Evolutionary conservation across 2,888 invertebrate genomes (phyloP).

Genomic region (Xestia sexstrigata): DNA sequence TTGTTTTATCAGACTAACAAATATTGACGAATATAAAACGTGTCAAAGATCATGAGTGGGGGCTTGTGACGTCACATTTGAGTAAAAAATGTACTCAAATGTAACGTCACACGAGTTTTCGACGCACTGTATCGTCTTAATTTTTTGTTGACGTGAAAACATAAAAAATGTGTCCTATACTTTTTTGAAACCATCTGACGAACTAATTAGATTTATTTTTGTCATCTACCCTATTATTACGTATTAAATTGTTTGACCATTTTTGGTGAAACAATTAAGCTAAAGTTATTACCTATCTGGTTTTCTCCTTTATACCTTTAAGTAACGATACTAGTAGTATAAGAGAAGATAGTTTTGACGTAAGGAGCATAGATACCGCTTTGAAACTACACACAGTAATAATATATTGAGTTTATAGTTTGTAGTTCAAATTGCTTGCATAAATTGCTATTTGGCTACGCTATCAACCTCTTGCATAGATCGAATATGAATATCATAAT

Average conservation of each 20-base stretch:
- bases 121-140: no score
- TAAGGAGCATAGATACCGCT: neutral
- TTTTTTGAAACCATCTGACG: no score
- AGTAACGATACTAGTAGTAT: neutral
- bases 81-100: no score
- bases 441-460: slow-evolving; percentile 9
- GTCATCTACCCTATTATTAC: neutral
- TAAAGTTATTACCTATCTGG: neutral
- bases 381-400: slow-evolving; percentile 29
- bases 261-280: neutral
- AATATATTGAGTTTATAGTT: slow-evolving; percentile 28
- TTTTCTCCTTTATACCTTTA: neutral
- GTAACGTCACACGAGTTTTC: no score
- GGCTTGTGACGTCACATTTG: no score
- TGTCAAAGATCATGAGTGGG: no score
- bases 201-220: no score
- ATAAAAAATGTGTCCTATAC: no score
- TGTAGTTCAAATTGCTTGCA: slow-evolving; percentile 28
- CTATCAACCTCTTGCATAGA: neutral
- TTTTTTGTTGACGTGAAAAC: no score
- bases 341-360: neutral
- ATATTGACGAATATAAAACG: no score
- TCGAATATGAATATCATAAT: neutral
- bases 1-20: no score
- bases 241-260: neutral